These are phyloP conservation scores for Nematostella vectensis DNA, from an alignment of 92 coral and sea anemone species.

Conservation along the genomic window DNA sequence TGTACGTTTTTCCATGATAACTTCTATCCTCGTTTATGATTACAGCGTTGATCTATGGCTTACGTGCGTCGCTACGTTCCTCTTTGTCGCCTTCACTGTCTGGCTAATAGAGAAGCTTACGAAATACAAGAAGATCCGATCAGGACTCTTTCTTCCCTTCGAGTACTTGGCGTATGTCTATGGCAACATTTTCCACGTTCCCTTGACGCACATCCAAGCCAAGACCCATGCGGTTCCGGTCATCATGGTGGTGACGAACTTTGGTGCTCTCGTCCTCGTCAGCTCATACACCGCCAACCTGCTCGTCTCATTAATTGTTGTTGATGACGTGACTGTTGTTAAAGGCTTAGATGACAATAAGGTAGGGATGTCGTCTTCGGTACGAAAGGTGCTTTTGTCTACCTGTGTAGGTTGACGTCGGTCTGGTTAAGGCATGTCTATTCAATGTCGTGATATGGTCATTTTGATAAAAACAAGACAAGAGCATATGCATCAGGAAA, in stretches of 20 bases:
- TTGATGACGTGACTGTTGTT: constrained; percentile 53
- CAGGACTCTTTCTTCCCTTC: constrained; percentile 49
- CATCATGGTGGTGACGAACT: constrained; percentile 70
- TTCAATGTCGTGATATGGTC: no score
- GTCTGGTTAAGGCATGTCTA: no score
- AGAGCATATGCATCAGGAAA: no score
- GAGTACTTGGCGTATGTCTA: constrained; percentile 79
- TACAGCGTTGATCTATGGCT: constrained; percentile 59
- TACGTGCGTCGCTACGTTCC: constrained; percentile 52
- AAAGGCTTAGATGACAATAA: constrained; percentile 70
- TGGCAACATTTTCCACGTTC: constrained; percentile 84
- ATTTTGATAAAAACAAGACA: no score
- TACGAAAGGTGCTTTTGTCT: no score
- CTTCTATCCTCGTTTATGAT: no score
- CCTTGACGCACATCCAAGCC: constrained; percentile 70
- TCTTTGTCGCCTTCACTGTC: constrained; percentile 31
- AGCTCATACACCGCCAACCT: constrained; percentile 92
- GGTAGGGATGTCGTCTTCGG: no score
- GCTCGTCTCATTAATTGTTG: constrained; percentile 70
- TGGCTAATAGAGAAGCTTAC: constrained; percentile 57
- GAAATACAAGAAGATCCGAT: constrained; percentile 19
- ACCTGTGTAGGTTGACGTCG: not conserved
- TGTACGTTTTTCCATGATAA: no score
- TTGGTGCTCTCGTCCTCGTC: constrained; percentile 63
- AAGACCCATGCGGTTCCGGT: constrained; percentile 67